Evolutionary conservation across 2,113 vertebrate genomes (phyloP).

Genomic region (Aegotheles bennettii): DNA sequence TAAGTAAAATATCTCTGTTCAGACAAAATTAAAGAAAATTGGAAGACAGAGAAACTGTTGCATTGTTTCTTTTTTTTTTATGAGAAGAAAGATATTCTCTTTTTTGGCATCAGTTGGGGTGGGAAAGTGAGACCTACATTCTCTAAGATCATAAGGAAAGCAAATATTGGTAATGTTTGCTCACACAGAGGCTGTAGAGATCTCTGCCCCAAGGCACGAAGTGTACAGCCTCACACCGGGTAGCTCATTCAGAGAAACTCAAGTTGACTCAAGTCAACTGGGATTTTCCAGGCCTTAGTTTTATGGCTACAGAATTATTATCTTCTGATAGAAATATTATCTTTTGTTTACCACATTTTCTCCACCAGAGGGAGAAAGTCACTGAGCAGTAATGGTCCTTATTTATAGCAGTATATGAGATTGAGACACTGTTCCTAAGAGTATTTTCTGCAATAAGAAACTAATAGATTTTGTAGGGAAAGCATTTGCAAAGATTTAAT

Average conservation of each 20-base stretch:
- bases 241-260: neutral
- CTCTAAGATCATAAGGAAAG: neutral
- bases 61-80: neutral
- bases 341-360: neutral
- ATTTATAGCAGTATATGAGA: neutral
- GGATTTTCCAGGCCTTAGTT: neutral
- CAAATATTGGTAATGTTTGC: neutral
- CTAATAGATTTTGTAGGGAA: neutral
- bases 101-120: neutral
- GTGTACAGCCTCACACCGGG: accelerated
- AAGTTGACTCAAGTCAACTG: too few relatives aligned
- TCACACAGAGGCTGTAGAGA: neutral
- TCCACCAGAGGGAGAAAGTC: slow-evolving; percentile 38
- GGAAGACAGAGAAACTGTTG: neutral
- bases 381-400: neutral
- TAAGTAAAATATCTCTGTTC: neutral
- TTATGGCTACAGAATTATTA: neutral
- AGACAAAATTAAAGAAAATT: neutral
- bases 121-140: accelerated
- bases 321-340: neutral
- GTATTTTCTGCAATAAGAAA: neutral
- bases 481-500: neutral
- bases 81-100: neutral
- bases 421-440: neutral
- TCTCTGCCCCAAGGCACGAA: neutral